Evolutionary conservation across 2,113 vertebrate species (phyloP).

Genomic region (Speoplatyrhinus poulsoni): DNA sequence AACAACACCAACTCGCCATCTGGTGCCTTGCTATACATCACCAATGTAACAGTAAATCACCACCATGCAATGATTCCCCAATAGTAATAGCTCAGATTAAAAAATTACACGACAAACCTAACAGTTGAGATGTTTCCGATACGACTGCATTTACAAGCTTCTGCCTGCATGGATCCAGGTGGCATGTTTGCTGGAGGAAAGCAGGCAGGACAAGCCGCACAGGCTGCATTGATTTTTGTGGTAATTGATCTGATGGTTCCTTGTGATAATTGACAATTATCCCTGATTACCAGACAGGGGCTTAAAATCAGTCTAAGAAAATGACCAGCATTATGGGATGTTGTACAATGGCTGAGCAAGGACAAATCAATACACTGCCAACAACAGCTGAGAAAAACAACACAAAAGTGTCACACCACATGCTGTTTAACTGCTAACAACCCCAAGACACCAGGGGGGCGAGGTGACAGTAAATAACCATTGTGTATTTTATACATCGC

Average conservation of each 20-base stretch:
- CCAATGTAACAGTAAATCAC: constrained; percentile 57
- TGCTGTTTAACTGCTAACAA: constrained; percentile 60
- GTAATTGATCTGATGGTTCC: constrained; percentile 83
- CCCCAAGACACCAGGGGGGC: constrained; percentile 57
- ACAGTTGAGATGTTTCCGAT: constrained; percentile 41
- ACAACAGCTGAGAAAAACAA: constrained; percentile 67
- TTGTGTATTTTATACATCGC: too few relatives aligned
- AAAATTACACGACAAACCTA: constrained; percentile 44
- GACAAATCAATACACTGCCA: constrained; percentile 71
- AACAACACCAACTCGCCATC: constrained; percentile 61
- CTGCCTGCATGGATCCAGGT: constrained; percentile 44
- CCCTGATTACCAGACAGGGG: constrained; percentile 81
- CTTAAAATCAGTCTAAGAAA: constrained; percentile 78
- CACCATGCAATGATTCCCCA: constrained; percentile 49
- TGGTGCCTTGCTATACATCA: constrained; percentile 52
- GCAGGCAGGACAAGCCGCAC: constrained; percentile 59
- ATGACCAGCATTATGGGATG: constrained; percentile 77
- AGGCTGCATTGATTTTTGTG: constrained; percentile 75
- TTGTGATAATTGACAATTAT: constrained; percentile 86
- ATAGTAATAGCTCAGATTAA: constrained; percentile 22
- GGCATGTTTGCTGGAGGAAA: constrained; percentile 51
- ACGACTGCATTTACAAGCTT: constrained; percentile 46
- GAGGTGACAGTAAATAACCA: constrained; percentile 53
- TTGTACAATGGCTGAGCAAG: constrained; percentile 77
- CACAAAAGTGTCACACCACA: constrained; percentile 54